Base-by-base conservation (phyloP, 1,140 invertebrate genomes). In the Drosophila orena region DNA sequence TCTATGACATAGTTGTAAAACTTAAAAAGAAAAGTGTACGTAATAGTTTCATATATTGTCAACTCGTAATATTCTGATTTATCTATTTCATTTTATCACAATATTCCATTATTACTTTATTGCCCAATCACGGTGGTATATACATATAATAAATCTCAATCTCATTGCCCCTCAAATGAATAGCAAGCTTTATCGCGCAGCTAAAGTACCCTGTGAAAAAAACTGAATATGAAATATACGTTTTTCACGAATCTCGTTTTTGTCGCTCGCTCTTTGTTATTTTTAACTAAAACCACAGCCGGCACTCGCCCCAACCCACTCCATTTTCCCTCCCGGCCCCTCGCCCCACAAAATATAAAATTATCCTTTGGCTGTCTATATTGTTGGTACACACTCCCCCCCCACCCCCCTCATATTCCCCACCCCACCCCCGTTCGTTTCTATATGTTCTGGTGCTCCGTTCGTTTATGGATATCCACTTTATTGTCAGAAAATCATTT, bases 401-500 rank as follows among this genome's bases (percentile, higher is more conserved):
- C n/a, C n/a, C n/a, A n/a, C n/a, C n/a, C n/a, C n/a, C n/a, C n/a
- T n/a, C n/a, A n/a, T n/a, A n/a, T n/a, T n/a, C n/a, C n/a, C n/a
- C n/a, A n/a, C 17, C 17, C 17, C 17, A 17, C 55, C 30, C 37
- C 66, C 44, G 35, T 43, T 35, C 30, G 30, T 20, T 7, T 47
- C 30, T 55, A 24, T 46, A 17, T 37, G 27, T 46, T 38, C 20
- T 62, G 40, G 10, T 34, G 22, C 37, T 54, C 30, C 7, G 53
- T 27, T 58, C 44, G 37, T 76, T 69, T 77, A 56, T 68, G 73
- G 46, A 57, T 61, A 69, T 77, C 56, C 62, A 77, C 64, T 77
- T 77, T 77, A 77, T 77, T 77, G 75, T 77, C 75, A 70, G 64
- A 77, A 77, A 77, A 77, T 77, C 62, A 77, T 77, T 77, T 76